Percentiles rank a stretch among this genome's conserved stretches.
phyloP scores from a whole-genome alignment of 2,797 vertebrate genomes.

The Anguilla obscura region DNA sequence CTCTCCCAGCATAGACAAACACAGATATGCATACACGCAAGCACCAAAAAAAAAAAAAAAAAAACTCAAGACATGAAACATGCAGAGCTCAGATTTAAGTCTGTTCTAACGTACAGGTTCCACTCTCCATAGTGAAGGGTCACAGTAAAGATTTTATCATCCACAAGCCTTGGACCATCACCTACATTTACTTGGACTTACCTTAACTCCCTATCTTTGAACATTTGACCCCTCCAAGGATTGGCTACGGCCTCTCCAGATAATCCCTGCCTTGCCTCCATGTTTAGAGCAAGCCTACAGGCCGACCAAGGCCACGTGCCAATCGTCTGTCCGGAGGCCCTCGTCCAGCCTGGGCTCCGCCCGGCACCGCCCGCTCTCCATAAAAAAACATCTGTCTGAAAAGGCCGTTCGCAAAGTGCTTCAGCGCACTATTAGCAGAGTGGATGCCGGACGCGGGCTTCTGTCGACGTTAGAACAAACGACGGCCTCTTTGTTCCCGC shows the following conservation, averaged over 20 bases:
- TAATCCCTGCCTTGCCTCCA: background rate
- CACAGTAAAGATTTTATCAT: no score
- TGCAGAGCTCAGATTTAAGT: no score
- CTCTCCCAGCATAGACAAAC: background rate
- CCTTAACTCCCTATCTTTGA: background rate
- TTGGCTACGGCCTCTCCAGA: background rate
- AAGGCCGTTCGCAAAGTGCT: background rate
- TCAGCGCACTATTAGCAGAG: background rate
- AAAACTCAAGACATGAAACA: no score
- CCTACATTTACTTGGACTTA: background rate
- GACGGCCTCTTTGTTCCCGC: slow-evolving; percentile 5
- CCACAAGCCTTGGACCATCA: background rate
- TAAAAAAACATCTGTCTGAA: background rate
- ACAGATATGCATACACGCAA: background rate
- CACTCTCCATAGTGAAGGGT: background rate
- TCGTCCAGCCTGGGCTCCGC: background rate
- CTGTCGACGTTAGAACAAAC: background rate
- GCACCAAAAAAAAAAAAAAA: no score
- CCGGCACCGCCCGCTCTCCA: background rate
- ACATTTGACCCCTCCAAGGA: background rate
- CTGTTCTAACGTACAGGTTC: background rate
- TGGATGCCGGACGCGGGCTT: background rate
- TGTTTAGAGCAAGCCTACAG: background rate
- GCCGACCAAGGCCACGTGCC: background rate
- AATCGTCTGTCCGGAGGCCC: background rate